Conservation (phyloP, 1,140 invertebrate genomes). For the Apis florea region DNA sequence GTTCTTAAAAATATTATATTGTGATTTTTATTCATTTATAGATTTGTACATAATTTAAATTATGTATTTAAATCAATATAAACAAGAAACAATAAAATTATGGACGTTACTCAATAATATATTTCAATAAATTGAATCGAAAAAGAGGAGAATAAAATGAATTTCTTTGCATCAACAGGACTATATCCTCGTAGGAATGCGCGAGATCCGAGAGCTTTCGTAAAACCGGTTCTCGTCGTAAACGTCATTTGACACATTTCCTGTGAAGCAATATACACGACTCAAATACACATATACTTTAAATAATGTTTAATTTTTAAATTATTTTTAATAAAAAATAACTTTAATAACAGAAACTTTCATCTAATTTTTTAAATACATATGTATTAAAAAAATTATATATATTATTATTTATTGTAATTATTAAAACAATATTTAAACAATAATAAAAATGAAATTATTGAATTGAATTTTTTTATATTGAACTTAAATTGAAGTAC, state of each 20-base stretch:
- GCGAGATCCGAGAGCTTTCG: slow-evolving; percentile 43
- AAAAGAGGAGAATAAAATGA: slow-evolving; percentile 11
- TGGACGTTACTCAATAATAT: not conserved
- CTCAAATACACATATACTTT: slow-evolving; percentile 24
- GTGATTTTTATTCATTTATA: not conserved
- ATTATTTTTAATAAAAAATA: not conserved
- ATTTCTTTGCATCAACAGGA: slow-evolving; percentile 32
- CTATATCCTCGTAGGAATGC: slow-evolving; percentile 40
- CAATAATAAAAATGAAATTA: too few relatives aligned
- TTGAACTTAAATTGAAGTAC: too few relatives aligned
- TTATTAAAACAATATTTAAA: too few relatives aligned
- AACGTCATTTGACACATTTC: slow-evolving; percentile 55
- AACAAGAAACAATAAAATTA: not conserved
- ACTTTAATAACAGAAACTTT: not conserved
- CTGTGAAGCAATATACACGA: slow-evolving; percentile 35
- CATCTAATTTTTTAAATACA: slow-evolving; percentile 37
- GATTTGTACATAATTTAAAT: not conserved
- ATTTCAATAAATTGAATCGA: not conserved
- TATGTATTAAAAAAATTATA: too few relatives aligned
- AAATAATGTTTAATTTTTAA: slow-evolving; percentile 41
- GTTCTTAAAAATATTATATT: too few relatives aligned
- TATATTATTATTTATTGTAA: too few relatives aligned
- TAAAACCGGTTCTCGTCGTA: slow-evolving; percentile 48
- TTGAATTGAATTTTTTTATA: too few relatives aligned
- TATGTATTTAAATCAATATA: not conserved